Base-by-base conservation (phyloP, 1,140 invertebrate genomes). In the Drosophila pseudoananassae region DNA sequence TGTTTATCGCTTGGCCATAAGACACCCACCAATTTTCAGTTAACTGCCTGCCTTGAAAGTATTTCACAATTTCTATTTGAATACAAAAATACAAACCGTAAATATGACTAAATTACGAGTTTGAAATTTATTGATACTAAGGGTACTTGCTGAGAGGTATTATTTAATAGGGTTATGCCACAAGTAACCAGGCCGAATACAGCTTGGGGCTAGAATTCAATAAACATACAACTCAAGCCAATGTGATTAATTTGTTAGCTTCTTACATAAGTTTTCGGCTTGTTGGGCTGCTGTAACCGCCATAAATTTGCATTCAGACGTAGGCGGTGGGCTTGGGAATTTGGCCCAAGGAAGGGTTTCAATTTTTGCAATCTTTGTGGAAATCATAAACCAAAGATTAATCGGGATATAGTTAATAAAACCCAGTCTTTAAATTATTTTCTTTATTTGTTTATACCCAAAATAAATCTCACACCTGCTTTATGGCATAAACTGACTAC, bases 1-100 rank as follows among this genome's bases (percentile, higher is more conserved):
- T 66, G 53, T 74, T 75, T 75, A 75, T 75, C 72, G 49, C 33
- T 51, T 33, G 43, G 72, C 36, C 53, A 54, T 45, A 75, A 66
- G 60, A 75, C 60, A 73, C 72, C 60, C 72, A 75, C 72, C 52
- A 73, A 63, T 51, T 55, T 38, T 43, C 29, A 45, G 23, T 40
- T 69, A 68, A 71, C 52, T 20, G 51, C 15, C n/a, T 59, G 61
- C 5, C 25, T 6, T 7, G 25, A 27, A 27, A 27, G 25, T 27
- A 27, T 27, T 27, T 27, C 4, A 27, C 5, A 27, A 27, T 27
- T 27, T 27, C 4, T 27, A 7, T 7, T 6, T 27, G 20, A 20
- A 6, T 27, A 6, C 4, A 27, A 27, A 27, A 6, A 4, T 27
- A 6, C 25, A 27, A 27, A 4, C 5, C 25, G 25, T 27, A 27